phyloP scores from a whole-genome alignment of 2,797 vertebrate species.

The Pristis pectinata region DNA sequence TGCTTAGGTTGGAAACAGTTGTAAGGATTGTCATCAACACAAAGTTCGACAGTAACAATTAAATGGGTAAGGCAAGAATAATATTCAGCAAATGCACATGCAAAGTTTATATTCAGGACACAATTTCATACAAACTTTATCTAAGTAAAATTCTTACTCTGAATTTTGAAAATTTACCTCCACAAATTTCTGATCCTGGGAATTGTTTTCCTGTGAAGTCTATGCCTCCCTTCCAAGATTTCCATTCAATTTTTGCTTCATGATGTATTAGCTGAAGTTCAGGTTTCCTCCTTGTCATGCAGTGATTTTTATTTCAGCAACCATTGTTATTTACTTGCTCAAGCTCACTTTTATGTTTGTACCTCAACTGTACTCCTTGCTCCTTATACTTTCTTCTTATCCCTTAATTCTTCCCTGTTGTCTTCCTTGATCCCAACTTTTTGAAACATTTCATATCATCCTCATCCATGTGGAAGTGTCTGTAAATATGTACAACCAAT shows the following conservation, averaged over 20 bases:
- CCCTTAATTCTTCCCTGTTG: background rate
- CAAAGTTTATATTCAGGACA: background rate
- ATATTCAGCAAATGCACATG: background rate
- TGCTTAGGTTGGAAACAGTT: background rate
- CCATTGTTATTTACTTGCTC: background rate
- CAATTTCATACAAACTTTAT: background rate
- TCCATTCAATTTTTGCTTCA: background rate
- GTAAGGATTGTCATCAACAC: background rate
- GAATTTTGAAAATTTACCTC: background rate
- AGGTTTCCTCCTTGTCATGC: background rate
- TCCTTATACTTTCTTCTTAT: background rate
- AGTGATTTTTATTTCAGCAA: background rate
- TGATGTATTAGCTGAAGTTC: background rate
- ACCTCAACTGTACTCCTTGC: no score
- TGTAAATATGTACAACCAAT: background rate
- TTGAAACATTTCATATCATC: background rate
- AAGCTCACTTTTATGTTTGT: background rate
- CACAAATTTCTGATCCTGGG: background rate
- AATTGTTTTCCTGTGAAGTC: background rate
- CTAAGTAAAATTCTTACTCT: background rate
- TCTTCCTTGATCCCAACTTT: background rate
- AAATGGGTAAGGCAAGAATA: background rate
- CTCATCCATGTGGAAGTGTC: background rate
- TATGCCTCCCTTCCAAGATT: background rate
- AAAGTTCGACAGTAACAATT: background rate